Conservation (phyloP, 1,140 invertebrate genomes). For the Mya arenaria region DNA sequence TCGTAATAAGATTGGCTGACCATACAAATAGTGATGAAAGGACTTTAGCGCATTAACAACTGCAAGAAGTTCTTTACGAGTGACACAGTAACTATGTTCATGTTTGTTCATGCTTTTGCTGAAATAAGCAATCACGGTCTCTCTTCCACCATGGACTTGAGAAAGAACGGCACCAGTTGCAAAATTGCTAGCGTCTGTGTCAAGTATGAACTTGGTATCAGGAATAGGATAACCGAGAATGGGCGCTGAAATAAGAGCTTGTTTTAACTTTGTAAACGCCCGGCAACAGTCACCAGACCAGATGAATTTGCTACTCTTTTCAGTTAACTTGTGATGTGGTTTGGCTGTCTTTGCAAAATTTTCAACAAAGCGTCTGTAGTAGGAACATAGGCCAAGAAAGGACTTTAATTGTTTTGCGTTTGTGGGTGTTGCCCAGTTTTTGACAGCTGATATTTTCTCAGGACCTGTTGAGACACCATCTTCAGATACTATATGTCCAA, state of each 20-base stretch:
- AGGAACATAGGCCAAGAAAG: constrained; percentile 3
- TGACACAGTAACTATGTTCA: background rate
- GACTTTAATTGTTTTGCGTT: background rate
- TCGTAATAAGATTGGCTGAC: background rate
- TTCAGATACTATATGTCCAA: constrained; percentile 66
- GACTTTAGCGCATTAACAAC: background rate
- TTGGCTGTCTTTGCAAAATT: background rate
- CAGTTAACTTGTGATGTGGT: background rate
- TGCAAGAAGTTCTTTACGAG: constrained; percentile 2
- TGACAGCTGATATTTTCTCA: constrained; percentile 79
- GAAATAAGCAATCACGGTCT: background rate
- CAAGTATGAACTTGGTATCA: background rate
- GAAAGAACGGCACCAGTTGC: background rate
- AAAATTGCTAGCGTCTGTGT: constrained; percentile 8
- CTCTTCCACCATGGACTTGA: background rate
- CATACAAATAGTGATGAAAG: constrained; percentile 2
- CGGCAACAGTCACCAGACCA: no score
- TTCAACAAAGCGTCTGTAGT: constrained; percentile 3
- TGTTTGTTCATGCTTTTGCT: background rate
- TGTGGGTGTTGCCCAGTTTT: constrained; percentile 24
- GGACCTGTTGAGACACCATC: constrained; percentile 78
- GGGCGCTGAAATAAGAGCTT: background rate
- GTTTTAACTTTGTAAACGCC: background rate
- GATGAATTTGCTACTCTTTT: background rate
- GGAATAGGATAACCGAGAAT: constrained; percentile 1